Base-by-base conservation (phyloP, 2,888 invertebrate genomes). In the Spialia ferax region DNA sequence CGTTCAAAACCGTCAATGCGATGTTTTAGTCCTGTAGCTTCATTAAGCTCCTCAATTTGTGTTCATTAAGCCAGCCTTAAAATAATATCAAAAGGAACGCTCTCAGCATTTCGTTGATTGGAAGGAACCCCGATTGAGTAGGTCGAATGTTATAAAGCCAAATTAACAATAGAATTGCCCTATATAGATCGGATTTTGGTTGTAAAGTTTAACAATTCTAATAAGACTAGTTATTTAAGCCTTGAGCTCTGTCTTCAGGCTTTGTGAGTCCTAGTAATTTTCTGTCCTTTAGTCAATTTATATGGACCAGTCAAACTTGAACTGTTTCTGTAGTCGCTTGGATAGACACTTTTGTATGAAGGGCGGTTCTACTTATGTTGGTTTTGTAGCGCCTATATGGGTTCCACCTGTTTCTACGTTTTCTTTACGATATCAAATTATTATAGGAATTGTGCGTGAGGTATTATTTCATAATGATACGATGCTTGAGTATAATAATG, bases 221-320 rank as follows among this genome's bases (percentile, higher is more conserved):
- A 71, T 72, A 72, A 72, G 61, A 63, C 61, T 45, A 60, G 60
- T 60, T 52, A 60, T 56, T 35, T 35, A 35, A 35, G n/a, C n/a
- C n/a, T 64, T 63, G 68, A 70, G 55, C 68, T 50, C 13, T 50
- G 70, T 68, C 71, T 70, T 70, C 63, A 68, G 68, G 66, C 68
- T 71, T 68, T 50, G 63, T 69, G 68, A 71, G 70, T 68, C 57
- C 69, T 70, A 68, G 70, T 70, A 70, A 73, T 73, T 74, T 69
- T 70, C 69, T 70, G 64, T 70, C 66, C 69, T 68, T 71, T 57
- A 69, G 70, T 60, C 69, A 70, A 74, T 70, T 71, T 66, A 69
- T 55, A 64, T 22, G 54, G 7, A 18, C 72, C 71, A 54, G 11
- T 59, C 54, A 60, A 68, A 48, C 26, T 57, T 67, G 73, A 69